These are phyloP conservation scores for Cladorhizidae sp. DNA, from an alignment of 37 sponge, comb jelly and placozoan species.

Conservation along the genomic window DNA sequence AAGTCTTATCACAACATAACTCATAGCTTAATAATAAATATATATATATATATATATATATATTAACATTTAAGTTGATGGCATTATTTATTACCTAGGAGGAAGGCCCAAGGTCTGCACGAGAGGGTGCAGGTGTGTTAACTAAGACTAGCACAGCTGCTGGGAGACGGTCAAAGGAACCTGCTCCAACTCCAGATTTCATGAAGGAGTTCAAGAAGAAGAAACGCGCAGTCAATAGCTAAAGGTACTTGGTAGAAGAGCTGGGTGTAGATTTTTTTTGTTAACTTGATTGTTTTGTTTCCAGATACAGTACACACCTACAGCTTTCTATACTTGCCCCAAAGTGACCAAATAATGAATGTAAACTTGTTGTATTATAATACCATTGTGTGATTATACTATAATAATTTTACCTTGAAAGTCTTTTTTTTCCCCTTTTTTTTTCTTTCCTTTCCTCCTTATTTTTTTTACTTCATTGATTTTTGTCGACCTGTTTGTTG, in stretches of 20 bases:
- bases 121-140: neutral
- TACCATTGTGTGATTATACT: neutral
- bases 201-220: conserved; percentile 76
- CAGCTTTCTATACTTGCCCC: neutral
- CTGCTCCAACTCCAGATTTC: conserved; percentile 54
- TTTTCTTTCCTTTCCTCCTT: neutral
- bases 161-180: neutral
- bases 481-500: too few species aligned
- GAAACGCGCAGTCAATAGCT: neutral
- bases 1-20: too few species aligned
- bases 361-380: neutral
- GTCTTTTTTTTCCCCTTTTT: too few species aligned
- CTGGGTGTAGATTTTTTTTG: neutral
- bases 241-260: neutral
- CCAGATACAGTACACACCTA: neutral
- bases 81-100: neutral
- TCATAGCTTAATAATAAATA: too few species aligned
- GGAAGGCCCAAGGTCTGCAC: neutral
- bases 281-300: neutral
- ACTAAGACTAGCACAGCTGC: conserved; percentile 1
- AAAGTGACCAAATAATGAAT: neutral
- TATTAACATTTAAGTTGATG: too few species aligned
- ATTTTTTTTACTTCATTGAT: too few species aligned
- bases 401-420: too few species aligned
- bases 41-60: too few species aligned